phyloP scores from a whole-genome alignment of 2,888 invertebrate genomes.

The Drosophila macrospina region DNA sequence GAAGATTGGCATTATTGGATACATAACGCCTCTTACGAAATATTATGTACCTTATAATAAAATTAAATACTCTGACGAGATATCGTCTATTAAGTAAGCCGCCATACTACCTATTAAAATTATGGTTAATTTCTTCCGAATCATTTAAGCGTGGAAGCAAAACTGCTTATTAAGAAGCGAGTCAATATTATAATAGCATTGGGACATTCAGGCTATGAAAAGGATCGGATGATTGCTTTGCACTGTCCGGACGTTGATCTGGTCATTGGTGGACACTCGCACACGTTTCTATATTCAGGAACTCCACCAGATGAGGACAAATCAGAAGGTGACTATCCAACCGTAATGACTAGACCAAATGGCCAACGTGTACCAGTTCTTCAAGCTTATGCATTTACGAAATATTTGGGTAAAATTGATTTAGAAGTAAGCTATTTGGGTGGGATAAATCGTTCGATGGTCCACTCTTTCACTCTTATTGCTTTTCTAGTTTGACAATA shows the following conservation, averaged over 20 bases:
- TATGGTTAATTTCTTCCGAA: not conserved
- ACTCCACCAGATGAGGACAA: conserved; percentile 88
- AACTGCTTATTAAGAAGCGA: conserved; percentile 87
- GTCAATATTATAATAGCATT: conserved; percentile 92
- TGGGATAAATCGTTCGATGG: not conserved
- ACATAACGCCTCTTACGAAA: conserved; percentile 91
- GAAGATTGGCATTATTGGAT: conserved; percentile 92
- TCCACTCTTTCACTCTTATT: not conserved
- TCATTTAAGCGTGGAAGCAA: conserved; percentile 86
- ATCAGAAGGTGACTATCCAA: conserved; percentile 91
- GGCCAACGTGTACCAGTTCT: conserved; percentile 92
- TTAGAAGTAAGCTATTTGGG: conserved; percentile 83
- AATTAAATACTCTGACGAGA: conserved; percentile 88
- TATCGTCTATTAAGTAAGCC: conserved; percentile 87
- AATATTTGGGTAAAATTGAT: conserved; percentile 93
- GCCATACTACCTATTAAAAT: too few species aligned
- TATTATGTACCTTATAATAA: conserved; percentile 86
- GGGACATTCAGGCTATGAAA: conserved; percentile 92
- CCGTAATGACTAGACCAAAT: conserved; percentile 88
- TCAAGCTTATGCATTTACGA: conserved; percentile 95
- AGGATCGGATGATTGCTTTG: conserved; percentile 90
- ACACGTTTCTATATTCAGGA: conserved; percentile 93
- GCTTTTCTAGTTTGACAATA: conserved; percentile 11
- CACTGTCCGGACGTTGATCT: conserved; percentile 91
- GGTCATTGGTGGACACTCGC: conserved; percentile 94